Evolutionary conservation across 92 coral and sea anemone genomes (phyloP), one percentile per base, ranked within the genome.

Genomic region (Epizoanthus illoricatus): DNA sequence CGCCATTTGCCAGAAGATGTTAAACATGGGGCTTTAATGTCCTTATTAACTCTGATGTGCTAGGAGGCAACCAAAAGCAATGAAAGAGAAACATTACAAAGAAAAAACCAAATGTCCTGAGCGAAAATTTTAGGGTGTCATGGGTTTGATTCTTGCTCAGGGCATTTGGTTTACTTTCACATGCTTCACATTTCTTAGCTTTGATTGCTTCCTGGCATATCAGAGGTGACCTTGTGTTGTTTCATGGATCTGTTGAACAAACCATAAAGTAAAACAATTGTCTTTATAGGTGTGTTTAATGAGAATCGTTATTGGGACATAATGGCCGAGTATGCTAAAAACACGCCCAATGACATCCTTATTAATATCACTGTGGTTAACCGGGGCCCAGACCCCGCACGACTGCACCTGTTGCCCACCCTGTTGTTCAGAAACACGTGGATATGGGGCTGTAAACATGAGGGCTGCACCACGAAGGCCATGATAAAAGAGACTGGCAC

Each of bases 401-500:
- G 85, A 11, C 89, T 97, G 49, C 97, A 91, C 64, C 92, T 97
- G 7, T 86, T 97, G 62, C 99, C 99, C 12, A 97, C 99, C 47
- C 81, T 97, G 59, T 97, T 98, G 99, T 97, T 85, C 81, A 83
- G 99, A 60, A 97, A 97, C 84, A 97, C 99, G 1, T 97, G 99
- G 99, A 90, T 97, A 54, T 97, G 99, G 99, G 99, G 99, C 11
- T 97, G 99, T 68, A 93, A 91, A 52, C 98, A 97, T 70, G 99
- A 97, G 79, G 99, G 99, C 1, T 97, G 99, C 63, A 91, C 98
- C 28, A 81, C 61, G 74, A 97, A 97, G 63, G 97, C 98, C 10
- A 88, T 67, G 86, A 94, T 97, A 24, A 79, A 66, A 61, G 90
- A 94, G 81, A 94, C 75, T 2, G 86, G 75, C 5, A 70, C 85